These are phyloP conservation scores for Brachionus asplanchnoidis DNA, from an alignment of 1,140 invertebrate genomes.

Conservation along the genomic window DNA sequence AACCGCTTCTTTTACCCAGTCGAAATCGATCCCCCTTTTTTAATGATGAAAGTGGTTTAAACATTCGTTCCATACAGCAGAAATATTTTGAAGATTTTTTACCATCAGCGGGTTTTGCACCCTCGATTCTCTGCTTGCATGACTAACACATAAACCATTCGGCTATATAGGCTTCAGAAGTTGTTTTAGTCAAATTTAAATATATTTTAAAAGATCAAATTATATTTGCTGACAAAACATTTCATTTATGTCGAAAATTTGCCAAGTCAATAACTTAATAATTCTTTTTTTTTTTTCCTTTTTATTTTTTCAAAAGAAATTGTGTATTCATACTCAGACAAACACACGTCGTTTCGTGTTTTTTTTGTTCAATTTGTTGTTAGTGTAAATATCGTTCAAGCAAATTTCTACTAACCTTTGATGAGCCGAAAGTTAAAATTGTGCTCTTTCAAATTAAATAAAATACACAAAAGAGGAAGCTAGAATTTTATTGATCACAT, in stretches of 20 bases:
- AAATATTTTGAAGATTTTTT: no score
- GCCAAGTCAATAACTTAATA: neutral
- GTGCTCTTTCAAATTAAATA: slow-evolving; percentile 1
- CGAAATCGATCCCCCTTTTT: no score
- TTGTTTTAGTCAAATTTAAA: neutral
- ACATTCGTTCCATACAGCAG: no score
- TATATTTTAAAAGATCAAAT: neutral
- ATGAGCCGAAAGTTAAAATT: neutral
- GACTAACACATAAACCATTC: no score
- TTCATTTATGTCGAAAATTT: neutral
- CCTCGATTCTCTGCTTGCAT: no score
- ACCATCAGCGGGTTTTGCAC: no score
- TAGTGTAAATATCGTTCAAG: neutral
- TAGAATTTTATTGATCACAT: slow-evolving; percentile 21
- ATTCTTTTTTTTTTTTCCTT: neutral
- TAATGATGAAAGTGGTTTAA: no score
- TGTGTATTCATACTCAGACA: slow-evolving; percentile 25
- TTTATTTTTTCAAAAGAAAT: neutral
- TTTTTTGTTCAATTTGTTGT: neutral
- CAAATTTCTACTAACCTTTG: neutral
- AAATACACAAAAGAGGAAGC: neutral
- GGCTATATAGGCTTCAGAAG: no score
- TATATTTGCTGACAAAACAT: slow-evolving; percentile 3
- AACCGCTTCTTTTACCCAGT: no score
- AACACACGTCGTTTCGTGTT: slow-evolving; percentile 38